Percentiles rank a stretch among this genome's conserved stretches.
Conservation (phyloP, 2,797 vertebrate species). For the Cichlasoma orientale region DNA sequence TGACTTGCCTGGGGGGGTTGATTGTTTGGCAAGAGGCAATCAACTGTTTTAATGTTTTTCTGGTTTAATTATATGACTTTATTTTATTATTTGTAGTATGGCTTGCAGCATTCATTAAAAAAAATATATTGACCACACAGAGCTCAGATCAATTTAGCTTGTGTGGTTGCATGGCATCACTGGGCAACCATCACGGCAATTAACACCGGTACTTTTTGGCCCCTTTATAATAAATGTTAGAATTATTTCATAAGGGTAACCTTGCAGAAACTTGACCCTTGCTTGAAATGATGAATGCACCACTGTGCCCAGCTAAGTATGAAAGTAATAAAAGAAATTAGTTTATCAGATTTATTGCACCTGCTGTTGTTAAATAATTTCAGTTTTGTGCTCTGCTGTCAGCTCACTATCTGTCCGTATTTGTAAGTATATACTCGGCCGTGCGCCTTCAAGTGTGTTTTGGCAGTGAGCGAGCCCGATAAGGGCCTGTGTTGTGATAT, state of each 20-base stretch:
- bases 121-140: background rate
- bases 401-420: constrained; percentile 26
- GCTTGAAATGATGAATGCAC: background rate
- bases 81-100: background rate
- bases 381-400: constrained; percentile 9
- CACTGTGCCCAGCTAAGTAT: background rate
- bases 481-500: constrained; percentile 64
- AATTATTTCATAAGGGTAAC: background rate
- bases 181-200: background rate
- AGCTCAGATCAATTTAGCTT: background rate
- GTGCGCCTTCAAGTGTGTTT: constrained; percentile 56
- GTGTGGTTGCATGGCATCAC: background rate
- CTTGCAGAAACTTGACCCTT: constrained; percentile 4
- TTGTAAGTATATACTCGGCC: constrained; percentile 9
- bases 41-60: too few species aligned
- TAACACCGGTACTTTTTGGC: background rate
- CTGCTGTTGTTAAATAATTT: constrained; percentile 3
- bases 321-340: background rate
- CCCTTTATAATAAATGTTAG: background rate
- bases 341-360: constrained; percentile 9
- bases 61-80: background rate
- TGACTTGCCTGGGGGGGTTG: background rate
- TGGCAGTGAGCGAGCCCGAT: constrained; percentile 58
- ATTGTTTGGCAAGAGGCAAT: background rate
- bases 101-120: background rate